A percentile compares a stretch with the other conserved stretches of the same genome.
Evolutionary conservation across 2,888 invertebrate genomes (phyloP).

Genomic region (Sarcophaga carnaria): DNA sequence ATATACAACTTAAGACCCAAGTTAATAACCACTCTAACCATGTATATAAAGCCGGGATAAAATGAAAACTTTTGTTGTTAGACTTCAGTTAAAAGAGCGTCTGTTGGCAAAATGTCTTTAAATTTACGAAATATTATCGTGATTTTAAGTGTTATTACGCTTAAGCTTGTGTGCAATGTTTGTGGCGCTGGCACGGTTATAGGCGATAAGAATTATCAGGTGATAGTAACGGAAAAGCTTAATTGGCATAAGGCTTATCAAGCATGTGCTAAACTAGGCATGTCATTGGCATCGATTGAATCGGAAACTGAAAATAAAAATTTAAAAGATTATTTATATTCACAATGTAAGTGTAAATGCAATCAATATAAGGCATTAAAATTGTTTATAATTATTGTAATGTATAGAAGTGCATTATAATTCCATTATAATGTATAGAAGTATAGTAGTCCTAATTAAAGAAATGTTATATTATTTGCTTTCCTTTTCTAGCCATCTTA

Average conservation of each 20-base stretch:
- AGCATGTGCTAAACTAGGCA: slow-evolving; percentile 64
- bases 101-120: neutral
- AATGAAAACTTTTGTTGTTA: neutral
- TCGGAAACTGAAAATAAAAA: slow-evolving; percentile 50
- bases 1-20: too few relatives aligned
- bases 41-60: neutral
- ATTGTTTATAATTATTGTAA: too few relatives aligned
- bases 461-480: neutral
- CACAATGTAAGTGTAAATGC: slow-evolving; percentile 38
- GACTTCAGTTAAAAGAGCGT: neutral
- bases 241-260: slow-evolving; percentile 72
- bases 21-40: too few relatives aligned
- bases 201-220: slow-evolving; percentile 61
- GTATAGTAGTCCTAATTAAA: too few relatives aligned
- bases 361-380: too few relatives aligned
- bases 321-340: slow-evolving; percentile 47
- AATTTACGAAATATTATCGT: neutral
- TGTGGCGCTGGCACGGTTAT: slow-evolving; percentile 6
- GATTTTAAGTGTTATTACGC: neutral
- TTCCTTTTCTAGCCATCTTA: slow-evolving; percentile 1
- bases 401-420: too few relatives aligned
- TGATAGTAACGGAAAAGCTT: slow-evolving; percentile 48
- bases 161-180: neutral
- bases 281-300: slow-evolving; percentile 67
- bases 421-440: too few relatives aligned